Base-by-base conservation (phyloP, 1,140 invertebrate genomes). In the Colletes latitarsis region DNA sequence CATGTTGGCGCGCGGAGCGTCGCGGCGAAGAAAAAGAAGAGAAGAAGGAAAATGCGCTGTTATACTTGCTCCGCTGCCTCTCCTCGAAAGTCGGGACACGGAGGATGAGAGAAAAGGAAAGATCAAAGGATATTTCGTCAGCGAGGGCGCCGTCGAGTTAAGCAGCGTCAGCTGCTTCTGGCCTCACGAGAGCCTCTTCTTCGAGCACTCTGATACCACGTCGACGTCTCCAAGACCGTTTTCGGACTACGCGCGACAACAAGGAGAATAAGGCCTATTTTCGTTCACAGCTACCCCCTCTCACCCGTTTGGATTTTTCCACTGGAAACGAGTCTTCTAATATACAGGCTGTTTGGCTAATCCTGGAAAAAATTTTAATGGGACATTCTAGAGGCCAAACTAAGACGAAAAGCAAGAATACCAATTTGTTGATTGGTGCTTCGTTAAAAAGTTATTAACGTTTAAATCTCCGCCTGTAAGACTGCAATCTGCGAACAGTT, bases 151-250 rank as follows among this genome's bases (percentile, higher is more conserved):
- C 58, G 76, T 73, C 46, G 82, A 72, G 83, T 88, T 89, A 89
- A 89, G 88, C 88, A 87, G 74, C 85, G 87, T 89, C 88, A 89
- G 88, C 86, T 84, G 70, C 80, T 88, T 76, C 76, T 60, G 63
- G 72, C 73, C 53, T 67, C 46, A 68, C 72, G 70, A 84, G 73
- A 81, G 83, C 62, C 83, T 84, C 62, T 77, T 83, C 81, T 46
- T 84, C 73, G 78, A 82, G 78, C 73, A 77, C 79, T 74, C 21
- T 14, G 66, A 74, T 77, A 81, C 63, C 68, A 67, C 53, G 57
- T 64, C 83, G 77, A 83, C 62, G 74, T 46, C 75, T 77, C 77
- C 75, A 72, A 84, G 62, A 77, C 72, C 62, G 71, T n/a, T 70
- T 46, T 58, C 67, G 41, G 49, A 67, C 58, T 21, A n/a, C 77